These are phyloP conservation scores for Sphecodes monilicornis DNA, from an alignment of 2,888 invertebrate species.

Conservation along the genomic window DNA sequence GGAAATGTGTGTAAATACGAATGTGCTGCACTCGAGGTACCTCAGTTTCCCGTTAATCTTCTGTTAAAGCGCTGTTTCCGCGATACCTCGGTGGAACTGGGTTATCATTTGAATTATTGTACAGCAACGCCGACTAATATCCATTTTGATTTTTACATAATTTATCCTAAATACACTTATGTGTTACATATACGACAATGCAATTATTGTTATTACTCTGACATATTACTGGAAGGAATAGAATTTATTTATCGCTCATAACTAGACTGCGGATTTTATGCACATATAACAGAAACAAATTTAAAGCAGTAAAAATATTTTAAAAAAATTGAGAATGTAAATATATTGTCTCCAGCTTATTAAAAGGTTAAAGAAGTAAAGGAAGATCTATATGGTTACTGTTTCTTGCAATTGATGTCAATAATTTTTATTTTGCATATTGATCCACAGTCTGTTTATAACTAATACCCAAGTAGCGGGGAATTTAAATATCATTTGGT, in stretches of 20 bases:
- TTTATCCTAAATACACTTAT: background rate
- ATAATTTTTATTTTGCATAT: no score
- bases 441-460: no score
- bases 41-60: conserved; percentile 14
- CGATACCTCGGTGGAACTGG: background rate
- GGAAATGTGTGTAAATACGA: background rate
- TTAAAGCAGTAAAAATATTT: no score
- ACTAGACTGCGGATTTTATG: no score
- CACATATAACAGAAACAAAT: no score
- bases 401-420: no score
- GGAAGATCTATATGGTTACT: no score
- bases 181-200: background rate
- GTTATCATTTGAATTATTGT: background rate
- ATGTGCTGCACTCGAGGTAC: conserved; percentile 1
- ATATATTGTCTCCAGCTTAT: no score
- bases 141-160: background rate
- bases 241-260: background rate
- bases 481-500: background rate
- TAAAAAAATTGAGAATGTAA: no score
- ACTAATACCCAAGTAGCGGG: background rate
- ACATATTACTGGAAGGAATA: background rate
- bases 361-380: no score
- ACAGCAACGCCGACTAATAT: background rate
- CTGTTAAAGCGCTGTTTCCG: conserved; percentile 6
- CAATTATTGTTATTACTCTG: background rate